A percentile compares a stretch with the other conserved stretches of the same genome.
Evolutionary conservation across 2,888 invertebrate genomes (phyloP).

Genomic region (Hipparchia sbordonii): DNA sequence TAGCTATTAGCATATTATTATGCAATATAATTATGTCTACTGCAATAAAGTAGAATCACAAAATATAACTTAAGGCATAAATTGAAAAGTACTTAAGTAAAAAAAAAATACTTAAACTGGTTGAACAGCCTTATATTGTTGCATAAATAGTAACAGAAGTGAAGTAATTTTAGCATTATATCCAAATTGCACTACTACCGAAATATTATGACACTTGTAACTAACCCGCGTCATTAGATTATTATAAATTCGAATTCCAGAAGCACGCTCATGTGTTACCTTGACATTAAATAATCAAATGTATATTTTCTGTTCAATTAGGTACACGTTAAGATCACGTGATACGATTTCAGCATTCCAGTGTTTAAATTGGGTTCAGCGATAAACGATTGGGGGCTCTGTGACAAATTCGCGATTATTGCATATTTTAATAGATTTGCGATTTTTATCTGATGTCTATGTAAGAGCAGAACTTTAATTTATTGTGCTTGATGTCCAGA

Average conservation of each 20-base stretch:
- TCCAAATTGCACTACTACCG: background rate
- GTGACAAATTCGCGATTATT: constrained; percentile 14
- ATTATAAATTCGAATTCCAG: constrained; percentile 21
- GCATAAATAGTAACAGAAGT: background rate
- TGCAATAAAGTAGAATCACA: too few species aligned
- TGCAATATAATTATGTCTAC: too few species aligned
- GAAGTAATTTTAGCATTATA: constrained; percentile 3
- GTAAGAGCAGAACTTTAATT: too few species aligned
- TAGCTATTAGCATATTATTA: too few species aligned
- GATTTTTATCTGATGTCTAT: too few species aligned
- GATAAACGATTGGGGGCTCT: constrained; percentile 28
- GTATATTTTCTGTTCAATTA: constrained; percentile 36
- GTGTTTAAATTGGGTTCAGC: constrained; percentile 31
- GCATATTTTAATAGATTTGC: background rate
- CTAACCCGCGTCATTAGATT: constrained; percentile 2
- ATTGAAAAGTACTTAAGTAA: background rate
- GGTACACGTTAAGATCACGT: constrained; percentile 31
- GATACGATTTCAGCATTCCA: constrained; percentile 22
- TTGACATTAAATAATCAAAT: constrained; percentile 35
- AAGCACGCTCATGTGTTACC: constrained; percentile 31
- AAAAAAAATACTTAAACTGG: background rate
- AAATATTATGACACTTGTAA: background rate
- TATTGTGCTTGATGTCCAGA: too few species aligned
- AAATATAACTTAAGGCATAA: background rate
- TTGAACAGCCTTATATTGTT: background rate